A percentile compares a stretch with the other conserved stretches of the same genome.
These are phyloP conservation scores for Leptinotarsa tumamoca DNA, from an alignment of 2,888 invertebrate species.

Conservation along the genomic window DNA sequence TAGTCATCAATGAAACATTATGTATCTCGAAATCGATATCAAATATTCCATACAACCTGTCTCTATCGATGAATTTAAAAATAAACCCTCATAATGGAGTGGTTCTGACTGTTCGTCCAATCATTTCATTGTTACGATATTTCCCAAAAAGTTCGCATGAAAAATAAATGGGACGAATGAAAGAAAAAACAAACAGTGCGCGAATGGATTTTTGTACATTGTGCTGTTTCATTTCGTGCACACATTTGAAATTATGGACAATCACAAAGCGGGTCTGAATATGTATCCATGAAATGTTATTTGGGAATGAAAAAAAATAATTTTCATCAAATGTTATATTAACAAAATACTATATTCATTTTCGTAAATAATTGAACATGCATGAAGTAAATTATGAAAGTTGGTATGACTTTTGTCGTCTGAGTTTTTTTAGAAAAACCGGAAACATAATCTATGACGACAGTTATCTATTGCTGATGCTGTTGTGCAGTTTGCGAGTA, in stretches of 20 bases:
- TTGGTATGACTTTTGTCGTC: too few relatives aligned
- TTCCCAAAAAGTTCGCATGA: constrained; percentile 3
- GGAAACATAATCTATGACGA: too few relatives aligned
- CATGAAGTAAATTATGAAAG: too few relatives aligned
- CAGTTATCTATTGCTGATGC: too few relatives aligned
- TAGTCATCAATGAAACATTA: too few relatives aligned
- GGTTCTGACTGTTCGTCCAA: constrained; percentile 1
- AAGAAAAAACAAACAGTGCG: constrained; percentile 3
- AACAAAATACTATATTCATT: too few relatives aligned
- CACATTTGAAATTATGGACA: neutral
- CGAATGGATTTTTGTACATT: constrained; percentile 1
- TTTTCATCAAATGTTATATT: neutral
- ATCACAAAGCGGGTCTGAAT: neutral
- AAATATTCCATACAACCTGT: neutral
- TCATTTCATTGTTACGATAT: constrained; percentile 7
- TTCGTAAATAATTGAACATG: too few relatives aligned
- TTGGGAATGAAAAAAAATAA: neutral
- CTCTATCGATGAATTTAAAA: neutral
- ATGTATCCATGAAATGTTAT: neutral
- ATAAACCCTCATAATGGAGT: neutral
- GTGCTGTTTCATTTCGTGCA: constrained; percentile 8
- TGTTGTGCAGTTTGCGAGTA: too few relatives aligned
- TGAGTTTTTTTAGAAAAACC: too few relatives aligned
- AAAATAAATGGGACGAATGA: constrained; percentile 6
- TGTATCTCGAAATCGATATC: constrained; percentile 2